Base-by-base conservation (phyloP, 2,113 vertebrate genomes). In the Lepus americanus region DNA sequence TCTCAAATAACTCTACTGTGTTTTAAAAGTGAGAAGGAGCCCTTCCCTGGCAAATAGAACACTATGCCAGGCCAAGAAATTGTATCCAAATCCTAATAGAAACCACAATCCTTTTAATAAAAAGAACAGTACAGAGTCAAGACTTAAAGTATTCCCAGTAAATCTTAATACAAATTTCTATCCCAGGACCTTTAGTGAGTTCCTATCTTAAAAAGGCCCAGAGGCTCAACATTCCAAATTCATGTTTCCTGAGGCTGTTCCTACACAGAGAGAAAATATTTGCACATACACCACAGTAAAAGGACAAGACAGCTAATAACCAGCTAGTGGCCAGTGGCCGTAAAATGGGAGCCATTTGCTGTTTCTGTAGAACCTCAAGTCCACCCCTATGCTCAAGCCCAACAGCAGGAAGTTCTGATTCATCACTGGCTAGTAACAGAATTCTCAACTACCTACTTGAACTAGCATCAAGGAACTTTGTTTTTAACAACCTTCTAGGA, bases 71-170 rank as follows among this genome's bases (percentile, higher is more conserved):
- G 66, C 39, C 70, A 94, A 81, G 31, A 22, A 92, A 81, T 20
- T 31, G 61, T 72, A 76, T 88, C 89, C 69, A 97, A 95, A 95
- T 85, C 63, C 59, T 83, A 94, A 96, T 25, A 81, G 4, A 77
- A 20, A 70, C 10, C 63, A 93, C 2, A 77, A 51, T 63, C 53
- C 16, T 87, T 61, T 74, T 76, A 96, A 77, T 88, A 86, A 95
- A 95, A 81, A 5, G 61, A 55, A 70, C 0, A 90, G 44, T 67
- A 93, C 16, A 78, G 36, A 87, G 3, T 5, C n/a, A 87, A 49
- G 63, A 53, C 29, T 80, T 59, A 49, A 67, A 91, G 69, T 25
- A 63, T 13, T 80, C 82, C 44, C n/a, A 70, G 23, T 76, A 92
- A 78, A 79, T 94, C 93, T 90, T 96, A 61, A 2, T 25, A 14